Percentiles rank a stretch among this genome's conserved stretches.
Conservation (phyloP, 2,113 vertebrate genomes). For the Megaceryle torquata region DNA sequence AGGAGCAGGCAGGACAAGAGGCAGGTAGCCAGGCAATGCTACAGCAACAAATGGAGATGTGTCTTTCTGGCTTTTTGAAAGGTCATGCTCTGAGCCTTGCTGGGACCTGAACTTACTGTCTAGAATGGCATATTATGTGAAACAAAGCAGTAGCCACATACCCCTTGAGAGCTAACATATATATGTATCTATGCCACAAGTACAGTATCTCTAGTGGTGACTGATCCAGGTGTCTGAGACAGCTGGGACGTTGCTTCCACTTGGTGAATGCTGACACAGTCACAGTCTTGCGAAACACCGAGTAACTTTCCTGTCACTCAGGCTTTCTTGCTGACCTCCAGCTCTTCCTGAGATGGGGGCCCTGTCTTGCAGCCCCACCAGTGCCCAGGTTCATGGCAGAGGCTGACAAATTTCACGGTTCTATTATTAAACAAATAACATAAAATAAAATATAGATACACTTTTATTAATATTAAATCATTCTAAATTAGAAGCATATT, state of each 20-base stretch:
- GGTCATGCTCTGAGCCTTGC: background rate
- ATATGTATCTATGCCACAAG: background rate
- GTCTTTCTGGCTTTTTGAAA: background rate
- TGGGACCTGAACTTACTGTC: background rate
- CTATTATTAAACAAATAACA: background rate
- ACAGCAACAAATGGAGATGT: background rate
- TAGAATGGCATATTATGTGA: background rate
- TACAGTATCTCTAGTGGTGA: background rate
- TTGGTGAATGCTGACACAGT: background rate
- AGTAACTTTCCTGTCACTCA: background rate
- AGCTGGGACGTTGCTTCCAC: background rate
- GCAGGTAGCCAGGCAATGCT: background rate
- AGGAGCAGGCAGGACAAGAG: background rate
- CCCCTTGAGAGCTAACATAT: background rate
- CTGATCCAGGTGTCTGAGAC: background rate
- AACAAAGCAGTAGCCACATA: background rate
- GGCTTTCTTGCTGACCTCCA: background rate
- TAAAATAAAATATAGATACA: background rate
- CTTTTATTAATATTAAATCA: background rate
- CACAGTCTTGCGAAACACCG: background rate
- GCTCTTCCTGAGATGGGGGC: background rate
- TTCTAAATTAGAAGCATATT: background rate
- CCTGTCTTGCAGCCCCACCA: background rate
- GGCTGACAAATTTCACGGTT: background rate
- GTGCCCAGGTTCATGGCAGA: background rate